phyloP scores from a whole-genome alignment of 2,888 invertebrate genomes.

The Lasioglossum pauxillum region DNA sequence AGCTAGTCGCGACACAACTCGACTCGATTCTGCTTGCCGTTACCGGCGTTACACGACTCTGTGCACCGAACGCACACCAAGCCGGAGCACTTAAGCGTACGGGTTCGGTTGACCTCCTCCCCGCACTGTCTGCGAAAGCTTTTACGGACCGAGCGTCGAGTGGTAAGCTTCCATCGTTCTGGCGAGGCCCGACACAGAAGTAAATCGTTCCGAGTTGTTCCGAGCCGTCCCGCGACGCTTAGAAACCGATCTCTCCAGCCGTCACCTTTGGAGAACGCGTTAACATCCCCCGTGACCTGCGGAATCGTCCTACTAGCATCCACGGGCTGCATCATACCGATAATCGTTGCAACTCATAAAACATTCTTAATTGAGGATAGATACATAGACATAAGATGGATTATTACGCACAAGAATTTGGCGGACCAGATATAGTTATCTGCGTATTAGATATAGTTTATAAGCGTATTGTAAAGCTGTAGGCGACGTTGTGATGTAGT shows the following conservation, averaged over 20 bases:
- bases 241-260: conserved; percentile 20
- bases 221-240: not conserved
- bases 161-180: conserved; percentile 57
- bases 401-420: too few species aligned
- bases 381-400: too few species aligned
- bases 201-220: conserved; percentile 29
- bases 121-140: conserved; percentile 72
- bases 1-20: not conserved
- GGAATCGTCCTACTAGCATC: not conserved
- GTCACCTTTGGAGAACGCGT: conserved; percentile 2
- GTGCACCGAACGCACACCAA: conserved; percentile 36
- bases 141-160: conserved; percentile 65
- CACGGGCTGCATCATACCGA: not conserved
- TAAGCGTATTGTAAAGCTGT: too few species aligned
- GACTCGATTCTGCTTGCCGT: not conserved
- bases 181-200: conserved; percentile 51
- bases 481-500: too few species aligned
- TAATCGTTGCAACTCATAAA: too few species aligned
- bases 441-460: too few species aligned
- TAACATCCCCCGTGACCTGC: not conserved
- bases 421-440: too few species aligned
- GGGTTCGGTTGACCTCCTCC: conserved; percentile 67
- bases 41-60: conserved; percentile 12
- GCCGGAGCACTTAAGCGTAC: conserved; percentile 56
- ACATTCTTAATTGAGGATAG: too few species aligned